Evolutionary conservation across 2,113 vertebrate genomes (phyloP).

Genomic region (Cariama cristata): DNA sequence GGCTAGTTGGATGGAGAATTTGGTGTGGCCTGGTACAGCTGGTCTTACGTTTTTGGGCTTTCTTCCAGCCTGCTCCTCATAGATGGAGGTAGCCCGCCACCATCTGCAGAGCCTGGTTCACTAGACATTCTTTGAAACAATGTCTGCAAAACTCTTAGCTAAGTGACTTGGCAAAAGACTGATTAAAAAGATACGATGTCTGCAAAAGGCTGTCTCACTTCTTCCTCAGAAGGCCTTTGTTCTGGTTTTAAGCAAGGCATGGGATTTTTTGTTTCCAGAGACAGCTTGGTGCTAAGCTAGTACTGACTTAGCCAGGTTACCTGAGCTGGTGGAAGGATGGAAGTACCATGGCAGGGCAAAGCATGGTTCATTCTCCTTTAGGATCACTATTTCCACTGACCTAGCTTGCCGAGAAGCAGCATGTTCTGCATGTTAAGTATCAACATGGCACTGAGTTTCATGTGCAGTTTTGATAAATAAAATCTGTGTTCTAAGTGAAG

Average conservation of each 20-base stretch:
- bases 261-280: neutral
- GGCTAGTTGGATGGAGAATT: neutral
- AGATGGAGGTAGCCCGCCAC: neutral
- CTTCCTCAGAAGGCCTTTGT: neutral
- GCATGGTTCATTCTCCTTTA: neutral
- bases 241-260: neutral
- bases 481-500: constrained; percentile 49
- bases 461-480: constrained; percentile 44
- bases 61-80: neutral
- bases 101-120: neutral
- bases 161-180: neutral
- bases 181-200: neutral
- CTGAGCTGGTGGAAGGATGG: neutral
- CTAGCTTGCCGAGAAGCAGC: neutral
- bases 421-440: constrained; percentile 30
- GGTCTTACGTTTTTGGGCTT: neutral
- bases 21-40: neutral
- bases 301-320: neutral
- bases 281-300: neutral
- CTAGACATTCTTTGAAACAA: neutral
- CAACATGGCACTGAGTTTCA: constrained; percentile 16
- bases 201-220: neutral
- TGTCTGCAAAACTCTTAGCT: neutral
- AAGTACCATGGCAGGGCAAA: neutral
- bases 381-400: neutral